Percentiles rank a stretch among this genome's conserved stretches.
Evolutionary conservation across 2,113 vertebrate genomes (phyloP).

Genomic region (Excalfactoria chinensis): DNA sequence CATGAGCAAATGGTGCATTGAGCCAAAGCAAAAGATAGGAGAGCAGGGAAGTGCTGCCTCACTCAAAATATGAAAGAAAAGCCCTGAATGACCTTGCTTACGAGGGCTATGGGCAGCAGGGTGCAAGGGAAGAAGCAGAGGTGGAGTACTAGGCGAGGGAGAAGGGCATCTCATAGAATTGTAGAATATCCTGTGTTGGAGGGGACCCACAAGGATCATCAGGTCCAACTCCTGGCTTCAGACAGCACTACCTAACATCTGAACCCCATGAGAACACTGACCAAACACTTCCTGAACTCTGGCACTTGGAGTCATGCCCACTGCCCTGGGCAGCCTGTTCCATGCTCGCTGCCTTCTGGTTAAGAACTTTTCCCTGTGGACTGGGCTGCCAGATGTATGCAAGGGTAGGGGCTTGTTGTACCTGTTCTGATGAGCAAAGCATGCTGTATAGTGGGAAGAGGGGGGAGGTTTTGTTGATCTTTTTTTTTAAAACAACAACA

Average conservation of each 20-base stretch:
- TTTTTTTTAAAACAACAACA: constrained; percentile 3
- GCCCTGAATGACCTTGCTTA: neutral
- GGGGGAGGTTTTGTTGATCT: constrained; percentile 14
- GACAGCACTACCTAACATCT: too few relatives aligned
- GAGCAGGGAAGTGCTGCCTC: neutral
- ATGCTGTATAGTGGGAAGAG: constrained; percentile 20
- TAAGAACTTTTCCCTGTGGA: neutral
- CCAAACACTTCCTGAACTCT: too few relatives aligned
- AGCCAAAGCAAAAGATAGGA: neutral
- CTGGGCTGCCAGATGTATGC: neutral
- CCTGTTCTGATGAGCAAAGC: neutral
- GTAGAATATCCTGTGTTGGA: too few relatives aligned
- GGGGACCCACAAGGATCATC: too few relatives aligned
- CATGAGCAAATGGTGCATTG: neutral
- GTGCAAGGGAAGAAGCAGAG: neutral
- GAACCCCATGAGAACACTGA: too few relatives aligned
- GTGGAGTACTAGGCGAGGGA: neutral
- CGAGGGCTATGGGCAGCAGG: neutral
- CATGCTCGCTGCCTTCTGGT: too few relatives aligned
- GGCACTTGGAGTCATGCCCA: too few relatives aligned
- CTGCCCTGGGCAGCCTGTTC: too few relatives aligned
- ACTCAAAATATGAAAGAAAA: neutral
- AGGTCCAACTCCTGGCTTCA: too few relatives aligned
- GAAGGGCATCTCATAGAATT: neutral
- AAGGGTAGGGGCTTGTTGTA: neutral